Conservation (phyloP, 2,113 vertebrate species). For the Numida meleagris region DNA sequence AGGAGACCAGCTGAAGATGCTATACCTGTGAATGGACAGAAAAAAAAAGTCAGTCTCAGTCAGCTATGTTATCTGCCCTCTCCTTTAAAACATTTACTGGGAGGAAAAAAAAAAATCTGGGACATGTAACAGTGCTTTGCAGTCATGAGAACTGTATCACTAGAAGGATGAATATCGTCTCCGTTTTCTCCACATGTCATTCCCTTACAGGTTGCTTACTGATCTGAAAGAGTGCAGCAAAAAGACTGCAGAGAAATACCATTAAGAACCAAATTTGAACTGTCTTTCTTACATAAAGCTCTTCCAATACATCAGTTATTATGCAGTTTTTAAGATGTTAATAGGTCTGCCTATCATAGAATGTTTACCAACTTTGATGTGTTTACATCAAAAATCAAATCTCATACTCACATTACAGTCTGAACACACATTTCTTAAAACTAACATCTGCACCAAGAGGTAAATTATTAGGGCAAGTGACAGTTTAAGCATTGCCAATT, state of each 20-base stretch:
- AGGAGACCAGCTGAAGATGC: conserved; percentile 72
- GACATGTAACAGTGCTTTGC: neutral
- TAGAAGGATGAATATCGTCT: neutral
- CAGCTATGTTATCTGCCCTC: neutral
- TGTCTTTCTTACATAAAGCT: neutral
- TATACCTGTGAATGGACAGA: conserved; percentile 59
- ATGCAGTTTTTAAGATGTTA: neutral
- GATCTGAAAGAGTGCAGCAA: neutral
- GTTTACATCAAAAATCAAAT: neutral
- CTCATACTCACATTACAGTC: neutral
- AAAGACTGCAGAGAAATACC: neutral
- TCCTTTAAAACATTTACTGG: neutral
- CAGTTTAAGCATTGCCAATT: neutral
- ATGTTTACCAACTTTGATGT: neutral
- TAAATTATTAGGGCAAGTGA: neutral
- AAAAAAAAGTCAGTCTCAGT: neutral
- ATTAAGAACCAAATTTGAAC: neutral
- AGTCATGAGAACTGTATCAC: neutral
- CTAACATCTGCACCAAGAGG: neutral
- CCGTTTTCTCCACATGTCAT: neutral
- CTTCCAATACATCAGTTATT: neutral
- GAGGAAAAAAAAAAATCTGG: neutral
- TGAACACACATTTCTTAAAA: neutral
- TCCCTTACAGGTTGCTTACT: neutral
- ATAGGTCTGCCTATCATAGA: neutral